Percentiles rank a stretch among this genome's conserved stretches.
Evolutionary conservation across 2,888 invertebrate genomes (phyloP).

Genomic region (Alentia gelatinosa): DNA sequence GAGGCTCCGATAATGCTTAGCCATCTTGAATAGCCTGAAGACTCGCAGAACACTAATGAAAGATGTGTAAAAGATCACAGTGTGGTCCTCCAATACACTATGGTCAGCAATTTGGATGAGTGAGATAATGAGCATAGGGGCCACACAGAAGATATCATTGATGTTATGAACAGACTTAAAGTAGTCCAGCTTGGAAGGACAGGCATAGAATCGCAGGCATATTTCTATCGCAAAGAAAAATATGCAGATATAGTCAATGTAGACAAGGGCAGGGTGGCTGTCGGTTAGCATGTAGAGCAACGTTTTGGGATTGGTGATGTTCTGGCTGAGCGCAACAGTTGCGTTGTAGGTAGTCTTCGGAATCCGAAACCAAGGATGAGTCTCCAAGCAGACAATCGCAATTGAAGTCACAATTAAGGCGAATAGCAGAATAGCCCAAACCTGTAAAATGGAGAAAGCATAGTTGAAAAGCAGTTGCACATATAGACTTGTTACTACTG

Average conservation of each 20-base stretch:
- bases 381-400: constrained; percentile 66
- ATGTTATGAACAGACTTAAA: constrained; percentile 57
- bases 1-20: constrained; percentile 54
- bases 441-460: constrained; percentile 63
- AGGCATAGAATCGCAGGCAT: constrained; percentile 48
- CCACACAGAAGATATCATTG: constrained; percentile 59
- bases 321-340: not conserved
- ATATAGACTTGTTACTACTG: no score
- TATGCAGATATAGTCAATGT: constrained; percentile 52
- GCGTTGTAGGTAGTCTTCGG: not conserved
- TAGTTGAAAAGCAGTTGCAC: no score
- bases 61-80: constrained; percentile 43
- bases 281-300: constrained; percentile 35
- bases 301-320: constrained; percentile 53
- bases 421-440: constrained; percentile 69
- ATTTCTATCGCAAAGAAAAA: constrained; percentile 55
- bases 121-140: constrained; percentile 48
- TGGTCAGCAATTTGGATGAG: not conserved
- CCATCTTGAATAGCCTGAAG: constrained; percentile 58
- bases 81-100: not conserved
- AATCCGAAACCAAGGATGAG: constrained; percentile 67
- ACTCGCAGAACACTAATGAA: constrained; percentile 58
- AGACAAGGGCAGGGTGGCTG: constrained; percentile 45
- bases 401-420: constrained; percentile 68
- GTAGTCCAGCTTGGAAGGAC: constrained; percentile 56